Evolutionary conservation across 2,797 vertebrate species (phyloP).

Genomic region (Etheostoma perlongum): DNA sequence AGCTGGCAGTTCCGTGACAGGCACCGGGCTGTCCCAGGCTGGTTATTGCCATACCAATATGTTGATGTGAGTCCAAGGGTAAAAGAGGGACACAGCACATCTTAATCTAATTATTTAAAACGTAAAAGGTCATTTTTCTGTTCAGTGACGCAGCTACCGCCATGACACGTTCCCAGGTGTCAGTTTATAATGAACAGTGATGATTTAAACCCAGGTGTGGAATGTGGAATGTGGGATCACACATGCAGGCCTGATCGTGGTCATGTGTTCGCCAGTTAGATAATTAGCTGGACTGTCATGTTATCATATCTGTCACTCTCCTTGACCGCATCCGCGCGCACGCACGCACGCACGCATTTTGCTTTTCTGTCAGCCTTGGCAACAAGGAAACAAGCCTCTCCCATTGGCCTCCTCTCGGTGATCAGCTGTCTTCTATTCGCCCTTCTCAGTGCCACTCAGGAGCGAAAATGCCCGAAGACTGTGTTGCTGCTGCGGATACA

Average conservation of each 20-base stretch:
- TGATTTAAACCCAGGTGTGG: not conserved
- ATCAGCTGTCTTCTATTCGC: conserved; percentile 61
- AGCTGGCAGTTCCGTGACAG: conserved; percentile 42
- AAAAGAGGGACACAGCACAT: not conserved
- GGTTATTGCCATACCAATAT: not conserved
- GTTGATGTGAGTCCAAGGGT: conserved; percentile 5
- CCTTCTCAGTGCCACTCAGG: conserved; percentile 66
- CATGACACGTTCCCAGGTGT: not conserved
- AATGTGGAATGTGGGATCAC: not conserved
- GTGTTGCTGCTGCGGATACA: conserved; percentile 61
- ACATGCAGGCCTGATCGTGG: not conserved
- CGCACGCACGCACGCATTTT: not conserved
- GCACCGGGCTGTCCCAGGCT: conserved; percentile 35
- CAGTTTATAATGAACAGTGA: not conserved
- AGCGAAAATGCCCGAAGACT: conserved; percentile 24
- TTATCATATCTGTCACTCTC: conserved; percentile 19
- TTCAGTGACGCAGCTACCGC: conserved; percentile 9
- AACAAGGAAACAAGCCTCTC: conserved; percentile 65
- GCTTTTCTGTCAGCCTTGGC: conserved; percentile 70
- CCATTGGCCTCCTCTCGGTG: conserved; percentile 64
- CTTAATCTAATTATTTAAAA: not conserved
- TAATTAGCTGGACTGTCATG: conserved; percentile 6
- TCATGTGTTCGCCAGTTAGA: not conserved
- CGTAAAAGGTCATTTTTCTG: conserved; percentile 9
- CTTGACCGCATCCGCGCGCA: not conserved